Base-by-base conservation (phyloP, 2,888 invertebrate genomes). In the Eristalis pertinax region DNA sequence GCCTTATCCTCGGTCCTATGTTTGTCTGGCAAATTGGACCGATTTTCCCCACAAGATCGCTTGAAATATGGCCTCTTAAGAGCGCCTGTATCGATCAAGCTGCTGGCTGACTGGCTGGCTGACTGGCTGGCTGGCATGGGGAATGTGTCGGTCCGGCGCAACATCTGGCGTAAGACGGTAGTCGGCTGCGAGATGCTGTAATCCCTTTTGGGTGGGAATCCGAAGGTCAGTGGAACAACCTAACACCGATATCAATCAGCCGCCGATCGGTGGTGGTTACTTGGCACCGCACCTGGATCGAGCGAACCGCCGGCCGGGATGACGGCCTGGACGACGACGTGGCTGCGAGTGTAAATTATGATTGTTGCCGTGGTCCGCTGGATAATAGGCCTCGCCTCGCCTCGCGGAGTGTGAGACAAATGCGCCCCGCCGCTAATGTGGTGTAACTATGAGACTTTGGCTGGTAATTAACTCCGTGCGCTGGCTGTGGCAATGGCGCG, bases 151-250 rank as follows among this genome's bases (percentile, higher is more conserved):
- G n/a, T 24, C n/a, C 8, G 29, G 19, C 15, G 38, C 26, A 79
- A 72, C 82, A 83, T 70, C 75, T 86, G 86, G 80, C 72, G 83
- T 83, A 86, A 86, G 78, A 75, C 78, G 58, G 87, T 84, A 87
- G 79, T 63, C 43, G 41, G 38, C 63, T 58, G 22, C 67, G 73
- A 79, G 74, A 75, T 73, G 80, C 58, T 60, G 74, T 84, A 80
- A 87, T 84, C 76, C 84, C 84, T 84, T 50, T 83, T 76, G 72
- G 76, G 72, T 74, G 65, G 72, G 13, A 79, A 82, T 79, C 75
- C 60, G 79, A 87, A 87, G 87, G 87, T 87, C 84, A 87, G 73
- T 87, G 84, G 87, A 84, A 79, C 84, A 84, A 65, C 76, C 79
- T 87, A 75, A 76, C 76, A 69, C 64, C 69, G 80, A 79, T 79